A percentile compares a stretch with the other conserved stretches of the same genome.
Conservation (phyloP, 2,797 vertebrate genomes). For the Betta splendens region DNA sequence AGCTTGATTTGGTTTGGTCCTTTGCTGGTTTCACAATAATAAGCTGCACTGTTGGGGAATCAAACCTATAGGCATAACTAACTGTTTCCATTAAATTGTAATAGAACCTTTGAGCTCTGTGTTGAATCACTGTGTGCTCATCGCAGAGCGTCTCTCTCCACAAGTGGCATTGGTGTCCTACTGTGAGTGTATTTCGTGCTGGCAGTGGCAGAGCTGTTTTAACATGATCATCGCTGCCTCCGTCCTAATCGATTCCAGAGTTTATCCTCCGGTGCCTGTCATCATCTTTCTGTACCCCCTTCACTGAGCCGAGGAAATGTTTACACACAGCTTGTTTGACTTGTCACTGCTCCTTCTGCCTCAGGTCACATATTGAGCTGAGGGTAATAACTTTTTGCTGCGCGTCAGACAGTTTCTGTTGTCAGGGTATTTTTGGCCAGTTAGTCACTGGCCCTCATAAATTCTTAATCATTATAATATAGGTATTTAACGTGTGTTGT, state of each 20-base stretch:
- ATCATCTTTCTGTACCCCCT: slow-evolving; percentile 29
- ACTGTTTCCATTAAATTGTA: neutral
- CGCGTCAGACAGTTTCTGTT: slow-evolving; percentile 32
- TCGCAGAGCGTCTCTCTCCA: neutral
- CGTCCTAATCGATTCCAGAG: slow-evolving; percentile 40
- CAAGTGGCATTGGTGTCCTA: slow-evolving; percentile 16
- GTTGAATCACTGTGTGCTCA: neutral
- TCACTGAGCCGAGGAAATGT: slow-evolving; percentile 38
- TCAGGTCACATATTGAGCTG: slow-evolving; percentile 63
- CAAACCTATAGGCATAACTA: neutral
- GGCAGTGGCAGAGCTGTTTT: slow-evolving; percentile 5
- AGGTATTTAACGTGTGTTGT: neutral
- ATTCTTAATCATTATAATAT: slow-evolving; percentile 8
- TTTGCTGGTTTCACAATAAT: neutral
- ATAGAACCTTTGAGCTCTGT: neutral
- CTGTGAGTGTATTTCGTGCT: neutral
- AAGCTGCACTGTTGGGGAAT: neutral
- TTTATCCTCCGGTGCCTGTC: slow-evolving; percentile 40
- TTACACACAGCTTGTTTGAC: slow-evolving; percentile 52
- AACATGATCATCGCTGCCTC: slow-evolving; percentile 39
- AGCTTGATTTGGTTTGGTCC: too few species aligned
- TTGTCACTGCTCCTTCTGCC: slow-evolving; percentile 60
- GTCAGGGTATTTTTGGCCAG: slow-evolving; percentile 3
- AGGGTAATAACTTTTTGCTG: slow-evolving; percentile 53
- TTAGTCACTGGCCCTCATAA: slow-evolving; percentile 12